A percentile compares a stretch with the other conserved stretches of the same genome.
Conservation (phyloP, 2,797 vertebrate species). For the Lindbergichthys nudifrons region DNA sequence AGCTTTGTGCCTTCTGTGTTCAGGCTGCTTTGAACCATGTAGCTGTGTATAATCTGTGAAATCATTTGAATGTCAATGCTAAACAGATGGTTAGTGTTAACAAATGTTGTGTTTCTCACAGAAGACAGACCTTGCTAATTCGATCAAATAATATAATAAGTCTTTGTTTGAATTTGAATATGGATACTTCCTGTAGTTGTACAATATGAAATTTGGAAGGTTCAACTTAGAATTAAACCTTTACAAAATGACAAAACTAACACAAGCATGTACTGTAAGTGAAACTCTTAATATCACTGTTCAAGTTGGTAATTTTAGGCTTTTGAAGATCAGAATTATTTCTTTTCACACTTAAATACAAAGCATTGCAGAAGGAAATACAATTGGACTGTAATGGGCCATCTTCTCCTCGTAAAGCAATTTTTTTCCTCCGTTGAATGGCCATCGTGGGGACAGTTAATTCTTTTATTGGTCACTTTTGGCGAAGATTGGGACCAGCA, state of each 20-base stretch:
- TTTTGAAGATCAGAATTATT: slow-evolving; percentile 18
- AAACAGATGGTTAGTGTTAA: slow-evolving; percentile 24
- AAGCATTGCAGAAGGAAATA: slow-evolving; percentile 43
- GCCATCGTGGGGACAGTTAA: slow-evolving; percentile 57
- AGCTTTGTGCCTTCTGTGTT: slow-evolving; percentile 60
- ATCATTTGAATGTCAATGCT: slow-evolving; percentile 11
- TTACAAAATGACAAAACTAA: background rate
- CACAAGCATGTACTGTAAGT: background rate
- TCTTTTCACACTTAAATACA: slow-evolving; percentile 18
- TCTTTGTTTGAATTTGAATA: too few relatives aligned
- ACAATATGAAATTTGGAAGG: background rate
- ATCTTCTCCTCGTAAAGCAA: slow-evolving; percentile 62
- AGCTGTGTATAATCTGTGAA: slow-evolving; percentile 31
- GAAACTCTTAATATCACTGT: background rate
- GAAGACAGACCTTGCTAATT: background rate
- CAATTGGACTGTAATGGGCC: slow-evolving; percentile 57
- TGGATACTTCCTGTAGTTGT: too few relatives aligned
- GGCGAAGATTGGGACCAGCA: slow-evolving; percentile 53
- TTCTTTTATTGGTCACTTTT: slow-evolving; percentile 73
- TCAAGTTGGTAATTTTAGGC: background rate
- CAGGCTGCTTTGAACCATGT: slow-evolving; percentile 45
- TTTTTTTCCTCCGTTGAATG: slow-evolving; percentile 33
- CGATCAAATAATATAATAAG: background rate
- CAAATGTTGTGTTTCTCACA: background rate
- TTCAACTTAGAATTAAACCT: background rate